Conservation (phyloP, 2,113 vertebrate genomes). For the Ceuthmochares aereus region DNA sequence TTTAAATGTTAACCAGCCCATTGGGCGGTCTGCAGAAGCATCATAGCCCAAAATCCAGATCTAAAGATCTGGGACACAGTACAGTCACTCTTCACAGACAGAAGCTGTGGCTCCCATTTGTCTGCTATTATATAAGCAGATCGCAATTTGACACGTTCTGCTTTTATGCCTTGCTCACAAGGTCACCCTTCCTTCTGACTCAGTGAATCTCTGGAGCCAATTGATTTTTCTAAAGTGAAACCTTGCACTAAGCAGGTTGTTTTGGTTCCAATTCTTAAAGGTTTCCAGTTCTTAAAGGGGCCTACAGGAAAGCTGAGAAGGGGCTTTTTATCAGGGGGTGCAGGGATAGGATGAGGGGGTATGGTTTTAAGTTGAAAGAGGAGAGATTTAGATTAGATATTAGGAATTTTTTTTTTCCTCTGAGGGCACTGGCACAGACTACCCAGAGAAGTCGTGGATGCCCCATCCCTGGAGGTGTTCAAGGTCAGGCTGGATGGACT, state of each 20-base stretch:
- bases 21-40: background rate
- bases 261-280: background rate
- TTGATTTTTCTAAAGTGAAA: slow-evolving; percentile 42
- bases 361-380: too few relatives aligned
- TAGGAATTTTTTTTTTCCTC: too few relatives aligned
- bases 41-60: background rate
- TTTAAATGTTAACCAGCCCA: background rate
- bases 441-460: too few relatives aligned
- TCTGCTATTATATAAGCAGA: background rate
- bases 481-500: too few relatives aligned
- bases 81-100: background rate
- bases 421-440: too few relatives aligned
- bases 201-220: background rate
- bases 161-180: background rate
- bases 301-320: too few relatives aligned
- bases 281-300: too few relatives aligned
- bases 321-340: too few relatives aligned
- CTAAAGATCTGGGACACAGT: background rate
- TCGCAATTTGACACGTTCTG: fast-evolving
- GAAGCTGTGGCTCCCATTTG: background rate
- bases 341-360: too few relatives aligned
- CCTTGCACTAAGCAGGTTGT: background rate
- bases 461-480: too few relatives aligned
- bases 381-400: too few relatives aligned
- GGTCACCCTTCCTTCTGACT: slow-evolving; percentile 13